phyloP scores from a whole-genome alignment of 2,113 vertebrate species.

The Cepphus grylle region DNA sequence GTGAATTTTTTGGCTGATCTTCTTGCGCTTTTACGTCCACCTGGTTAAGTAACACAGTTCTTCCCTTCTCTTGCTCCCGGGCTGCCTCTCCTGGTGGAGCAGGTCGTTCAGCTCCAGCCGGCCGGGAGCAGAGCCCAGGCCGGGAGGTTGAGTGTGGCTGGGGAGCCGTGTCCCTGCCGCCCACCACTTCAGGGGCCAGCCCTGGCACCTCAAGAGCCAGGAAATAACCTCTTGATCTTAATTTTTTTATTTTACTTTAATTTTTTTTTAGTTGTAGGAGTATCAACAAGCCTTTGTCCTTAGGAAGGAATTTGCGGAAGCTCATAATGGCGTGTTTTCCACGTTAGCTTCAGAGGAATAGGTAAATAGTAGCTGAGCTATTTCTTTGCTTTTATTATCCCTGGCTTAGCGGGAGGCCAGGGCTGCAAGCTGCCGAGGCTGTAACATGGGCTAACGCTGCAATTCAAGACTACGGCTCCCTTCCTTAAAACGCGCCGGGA shows the following conservation, averaged over 20 bases:
- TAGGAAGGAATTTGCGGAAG: neutral
- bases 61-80: neutral
- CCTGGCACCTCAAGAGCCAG: neutral
- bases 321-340: neutral
- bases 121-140: accelerated
- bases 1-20: neutral
- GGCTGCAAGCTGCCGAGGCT: conserved; percentile 12
- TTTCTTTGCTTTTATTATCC: conserved; percentile 27
- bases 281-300: neutral
- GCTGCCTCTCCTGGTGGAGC: neutral
- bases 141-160: neutral
- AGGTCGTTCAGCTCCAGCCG: neutral
- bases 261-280: neutral
- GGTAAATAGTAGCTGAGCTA: conserved; percentile 24
- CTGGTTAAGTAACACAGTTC: neutral
- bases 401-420: conserved; percentile 11
- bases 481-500: neutral
- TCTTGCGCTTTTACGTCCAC: neutral
- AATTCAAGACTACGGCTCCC: neutral
- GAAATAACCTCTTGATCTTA: neutral
- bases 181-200: accelerated
- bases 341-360: neutral
- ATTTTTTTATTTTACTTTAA: neutral
- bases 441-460: neutral
- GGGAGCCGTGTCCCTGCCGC: accelerated